phyloP scores from a whole-genome alignment of 2,888 invertebrate species.

The Orthonevra nobilis region DNA sequence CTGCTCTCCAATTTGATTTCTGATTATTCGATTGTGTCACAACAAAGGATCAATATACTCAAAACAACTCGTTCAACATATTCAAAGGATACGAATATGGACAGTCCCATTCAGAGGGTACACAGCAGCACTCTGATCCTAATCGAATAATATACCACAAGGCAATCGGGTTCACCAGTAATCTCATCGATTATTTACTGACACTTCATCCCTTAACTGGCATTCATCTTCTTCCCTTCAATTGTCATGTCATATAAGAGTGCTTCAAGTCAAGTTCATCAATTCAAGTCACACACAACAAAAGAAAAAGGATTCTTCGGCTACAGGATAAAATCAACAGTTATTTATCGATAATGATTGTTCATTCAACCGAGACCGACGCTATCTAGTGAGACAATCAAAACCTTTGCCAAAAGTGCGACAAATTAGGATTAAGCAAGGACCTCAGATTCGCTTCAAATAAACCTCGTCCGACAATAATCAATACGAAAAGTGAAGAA shows the following conservation, averaged over 20 bases:
- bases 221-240: conserved; percentile 23
- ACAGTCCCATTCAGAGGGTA: too few species aligned
- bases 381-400: conserved; percentile 27
- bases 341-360: conserved; percentile 6
- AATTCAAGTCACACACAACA: background rate
- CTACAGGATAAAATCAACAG: conserved; percentile 34
- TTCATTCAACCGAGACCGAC: conserved; percentile 7
- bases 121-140: too few species aligned
- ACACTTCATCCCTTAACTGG: conserved; percentile 23
- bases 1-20: too few species aligned
- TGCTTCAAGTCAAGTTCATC: background rate
- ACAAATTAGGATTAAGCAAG: conserved; percentile 41
- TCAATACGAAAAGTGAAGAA: conserved; percentile 2
- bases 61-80: too few species aligned
- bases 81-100: too few species aligned
- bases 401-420: conserved; percentile 8
- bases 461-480: background rate
- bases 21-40: too few species aligned
- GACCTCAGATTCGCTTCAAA: too few species aligned
- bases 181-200: conserved; percentile 44
- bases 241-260: conserved; percentile 4
- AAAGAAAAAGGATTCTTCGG: background rate
- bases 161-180: conserved; percentile 28
- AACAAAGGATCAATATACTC: too few species aligned
- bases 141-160: too few species aligned